phyloP scores from a whole-genome alignment of 2,797 vertebrate genomes.

The Clarias fuscus region DNA sequence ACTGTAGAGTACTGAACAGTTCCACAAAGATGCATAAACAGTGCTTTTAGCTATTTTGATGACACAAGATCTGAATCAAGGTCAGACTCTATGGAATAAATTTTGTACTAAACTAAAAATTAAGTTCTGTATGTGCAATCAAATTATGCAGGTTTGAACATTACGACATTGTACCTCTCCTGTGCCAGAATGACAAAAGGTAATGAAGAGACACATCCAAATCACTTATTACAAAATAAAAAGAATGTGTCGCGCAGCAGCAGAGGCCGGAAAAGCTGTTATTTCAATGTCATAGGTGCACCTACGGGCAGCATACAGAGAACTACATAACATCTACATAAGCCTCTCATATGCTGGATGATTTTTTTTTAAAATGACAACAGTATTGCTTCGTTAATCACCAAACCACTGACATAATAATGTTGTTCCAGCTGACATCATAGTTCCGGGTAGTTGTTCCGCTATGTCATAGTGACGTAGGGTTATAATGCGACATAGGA shows the following conservation, averaged over 20 bases:
- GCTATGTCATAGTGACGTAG: not conserved
- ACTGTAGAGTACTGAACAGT: no score
- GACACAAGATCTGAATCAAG: not conserved
- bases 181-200: not conserved
- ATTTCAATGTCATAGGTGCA: not conserved
- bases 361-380: not conserved
- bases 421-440: not conserved
- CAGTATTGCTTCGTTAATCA: not conserved
- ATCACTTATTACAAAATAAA: no score
- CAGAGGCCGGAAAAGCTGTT: not conserved
- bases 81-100: not conserved
- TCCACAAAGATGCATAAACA: not conserved
- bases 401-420: not conserved
- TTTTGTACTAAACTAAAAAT: no score
- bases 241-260: not conserved
- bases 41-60: not conserved
- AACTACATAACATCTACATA: not conserved
- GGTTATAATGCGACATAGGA: not conserved
- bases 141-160: not conserved
- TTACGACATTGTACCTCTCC: not conserved
- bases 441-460: not conserved
- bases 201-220: not conserved
- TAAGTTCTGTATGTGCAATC: not conserved
- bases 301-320: not conserved
- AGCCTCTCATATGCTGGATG: not conserved